Percentiles rank a stretch among this genome's conserved stretches.
Conservation (phyloP, 2,888 invertebrate species). For the Tricholauxania praeusta region DNA sequence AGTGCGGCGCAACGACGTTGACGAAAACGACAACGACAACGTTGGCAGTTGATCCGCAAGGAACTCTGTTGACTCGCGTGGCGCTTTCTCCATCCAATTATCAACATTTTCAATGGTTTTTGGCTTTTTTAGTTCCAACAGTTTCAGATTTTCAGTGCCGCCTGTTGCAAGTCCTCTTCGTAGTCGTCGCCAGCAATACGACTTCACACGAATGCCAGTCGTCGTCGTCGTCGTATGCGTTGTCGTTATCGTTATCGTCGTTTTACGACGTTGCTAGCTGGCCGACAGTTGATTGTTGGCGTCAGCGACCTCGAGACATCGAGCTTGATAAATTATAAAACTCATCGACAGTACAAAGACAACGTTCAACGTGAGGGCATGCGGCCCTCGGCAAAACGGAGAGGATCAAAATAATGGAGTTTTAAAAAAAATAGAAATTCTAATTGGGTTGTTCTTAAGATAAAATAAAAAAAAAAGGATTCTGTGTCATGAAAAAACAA, state of each 20-base stretch:
- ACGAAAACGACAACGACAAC: constrained; percentile 3
- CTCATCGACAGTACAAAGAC: constrained; percentile 27
- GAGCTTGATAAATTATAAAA: constrained; percentile 34
- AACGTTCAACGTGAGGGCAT: constrained; percentile 28
- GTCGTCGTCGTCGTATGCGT: background rate
- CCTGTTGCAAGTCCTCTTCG: constrained; percentile 19
- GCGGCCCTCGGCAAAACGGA: constrained; percentile 10
- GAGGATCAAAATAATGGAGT: background rate
- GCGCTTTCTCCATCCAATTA: constrained; percentile 20
- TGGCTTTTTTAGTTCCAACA: background rate
- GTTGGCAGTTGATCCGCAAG: constrained; percentile 25
- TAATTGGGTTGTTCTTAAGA: too few species aligned
- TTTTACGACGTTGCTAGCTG: constrained; percentile 8
- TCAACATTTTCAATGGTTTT: constrained; percentile 5
- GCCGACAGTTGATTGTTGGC: constrained; percentile 32
- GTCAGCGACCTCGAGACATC: constrained; percentile 36
- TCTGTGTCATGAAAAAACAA: background rate
- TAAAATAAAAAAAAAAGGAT: constrained; percentile 17
- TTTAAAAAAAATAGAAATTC: too few species aligned
- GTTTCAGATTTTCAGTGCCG: constrained; percentile 5
- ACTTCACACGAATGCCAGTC: background rate
- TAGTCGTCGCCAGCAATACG: background rate
- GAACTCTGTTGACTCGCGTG: background rate
- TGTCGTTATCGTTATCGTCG: constrained; percentile 3
- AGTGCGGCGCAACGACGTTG: background rate